Base-by-base conservation (phyloP, 2,888 invertebrate genomes). In the Erannis defoliaria region DNA sequence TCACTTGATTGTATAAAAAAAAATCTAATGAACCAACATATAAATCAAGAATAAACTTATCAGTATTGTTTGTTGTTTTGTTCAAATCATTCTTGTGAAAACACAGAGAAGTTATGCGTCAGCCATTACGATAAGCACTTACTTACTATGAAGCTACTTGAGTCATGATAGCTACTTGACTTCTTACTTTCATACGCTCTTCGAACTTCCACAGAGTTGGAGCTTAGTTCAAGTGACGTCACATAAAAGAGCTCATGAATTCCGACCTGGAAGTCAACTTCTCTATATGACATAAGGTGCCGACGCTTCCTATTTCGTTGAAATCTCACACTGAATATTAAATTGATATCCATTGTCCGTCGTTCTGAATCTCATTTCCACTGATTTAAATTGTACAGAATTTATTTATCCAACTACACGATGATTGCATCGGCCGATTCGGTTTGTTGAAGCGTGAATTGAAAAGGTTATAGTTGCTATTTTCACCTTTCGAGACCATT, bases 201-300 rank as follows among this genome's bases (percentile, higher is more conserved):
- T 76, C 71, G 77, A 82, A 87, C 74, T 86, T 86, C 76, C 74
- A 72, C 64, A 72, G 73, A 74, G 82, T 80, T 62, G 65, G 71
- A 72, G 73, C 74, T 74, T 73, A 78, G 76, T 81, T 84, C 80
- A 81, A 86, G 83, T 81, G 79, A 78, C 79, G 76, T 85, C 79
- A 81, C 73, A 82, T 80, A 81, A 81, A 82, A 83, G 77, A 78
- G 69, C 77, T 77, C 77, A 77, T 81, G 84, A 84, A 85, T 81
- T 77, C 72, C 64, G 57, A 69, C 72, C 75, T 74, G 65, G 66
- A 68, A 72, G 75, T 76, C 78, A 70, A 76, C 75, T 75, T 75
- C 68, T 62, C 69, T 68, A 72, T 73, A 75, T 77, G 74, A 77
- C 73, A 70, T 70, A 74, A 73, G 75, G 65, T 50, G 70, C 67